Evolutionary conservation across 1,140 invertebrate species (phyloP).

Genomic region (Stegodyphus mimosarum): DNA sequence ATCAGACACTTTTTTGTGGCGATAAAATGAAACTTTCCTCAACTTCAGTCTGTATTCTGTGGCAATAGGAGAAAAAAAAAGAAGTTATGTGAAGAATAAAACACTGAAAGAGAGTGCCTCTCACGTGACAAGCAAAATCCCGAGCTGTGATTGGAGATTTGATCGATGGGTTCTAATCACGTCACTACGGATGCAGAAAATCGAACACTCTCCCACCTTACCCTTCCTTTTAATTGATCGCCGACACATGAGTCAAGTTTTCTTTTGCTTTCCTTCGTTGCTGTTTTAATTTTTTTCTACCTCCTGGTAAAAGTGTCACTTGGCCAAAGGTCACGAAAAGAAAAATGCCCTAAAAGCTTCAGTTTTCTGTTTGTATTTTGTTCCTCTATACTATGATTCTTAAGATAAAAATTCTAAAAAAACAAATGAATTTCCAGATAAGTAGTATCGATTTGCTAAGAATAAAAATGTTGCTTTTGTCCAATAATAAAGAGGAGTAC

Average conservation of each 20-base stretch:
- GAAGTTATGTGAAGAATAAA: neutral
- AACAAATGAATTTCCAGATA: too few relatives aligned
- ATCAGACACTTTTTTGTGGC: neutral
- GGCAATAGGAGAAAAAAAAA: neutral
- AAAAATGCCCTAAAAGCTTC: neutral
- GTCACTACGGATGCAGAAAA: conserved; percentile 52
- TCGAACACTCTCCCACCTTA: conserved; percentile 12
- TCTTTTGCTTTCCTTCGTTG: conserved; percentile 3
- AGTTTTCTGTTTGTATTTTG: too few relatives aligned
- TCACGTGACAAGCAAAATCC: conserved; percentile 27
- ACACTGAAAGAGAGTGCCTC: neutral
- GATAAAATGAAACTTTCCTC: too few relatives aligned
- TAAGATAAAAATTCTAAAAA: too few relatives aligned
- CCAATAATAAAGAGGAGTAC: too few relatives aligned
- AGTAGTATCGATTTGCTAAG: too few relatives aligned
- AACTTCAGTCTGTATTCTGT: too few relatives aligned
- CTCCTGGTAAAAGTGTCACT: neutral
- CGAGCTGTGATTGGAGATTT: conserved; percentile 49
- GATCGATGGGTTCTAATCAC: conserved; percentile 53
- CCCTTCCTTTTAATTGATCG: conserved; percentile 47
- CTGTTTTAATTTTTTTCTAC: conserved; percentile 1
- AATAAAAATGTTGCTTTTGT: too few relatives aligned
- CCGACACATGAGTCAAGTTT: conserved; percentile 33
- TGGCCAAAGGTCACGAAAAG: conserved; percentile 19
- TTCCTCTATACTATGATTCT: too few relatives aligned